A percentile compares a stretch with the other conserved stretches of the same genome.
Evolutionary conservation across 2,113 vertebrate species (phyloP).

Genomic region (Thymallus thymallus): DNA sequence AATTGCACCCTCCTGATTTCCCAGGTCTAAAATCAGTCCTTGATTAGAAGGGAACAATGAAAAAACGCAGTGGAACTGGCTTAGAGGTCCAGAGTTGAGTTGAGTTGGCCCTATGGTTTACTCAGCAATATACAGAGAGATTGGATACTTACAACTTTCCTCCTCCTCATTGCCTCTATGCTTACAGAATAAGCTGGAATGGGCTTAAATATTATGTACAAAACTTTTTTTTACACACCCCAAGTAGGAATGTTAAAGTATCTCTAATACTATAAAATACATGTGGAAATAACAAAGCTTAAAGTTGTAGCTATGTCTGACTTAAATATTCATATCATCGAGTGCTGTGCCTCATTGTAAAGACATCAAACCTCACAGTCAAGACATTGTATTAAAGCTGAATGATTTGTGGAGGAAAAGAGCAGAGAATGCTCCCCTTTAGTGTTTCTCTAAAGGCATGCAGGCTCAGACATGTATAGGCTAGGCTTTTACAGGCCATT

Average conservation of each 20-base stretch:
- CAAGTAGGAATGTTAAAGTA: not conserved
- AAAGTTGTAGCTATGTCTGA: not conserved
- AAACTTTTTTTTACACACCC: not conserved
- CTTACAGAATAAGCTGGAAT: slow-evolving; percentile 23
- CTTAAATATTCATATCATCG: not conserved
- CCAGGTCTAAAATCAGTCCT: too few species aligned
- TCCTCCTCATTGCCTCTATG: not conserved
- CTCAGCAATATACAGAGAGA: slow-evolving; percentile 2
- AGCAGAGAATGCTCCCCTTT: too few species aligned
- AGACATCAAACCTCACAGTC: slow-evolving; percentile 3
- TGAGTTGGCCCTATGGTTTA: not conserved
- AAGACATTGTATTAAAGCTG: too few species aligned
- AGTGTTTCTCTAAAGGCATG: too few species aligned
- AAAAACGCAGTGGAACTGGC: too few species aligned
- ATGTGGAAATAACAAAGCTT: not conserved
- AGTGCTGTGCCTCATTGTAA: not conserved
- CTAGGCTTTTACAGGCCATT: too few species aligned
- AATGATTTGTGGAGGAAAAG: too few species aligned
- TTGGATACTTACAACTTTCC: not conserved
- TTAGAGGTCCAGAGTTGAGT: too few species aligned
- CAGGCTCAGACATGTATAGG: too few species aligned
- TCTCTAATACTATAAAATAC: too few species aligned
- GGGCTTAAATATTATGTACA: slow-evolving; percentile 22
- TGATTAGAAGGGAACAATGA: too few species aligned
- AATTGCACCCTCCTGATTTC: too few species aligned